Evolutionary conservation across 2,888 invertebrate genomes (phyloP), one percentile per base, ranked within the genome.

Genomic region (Ectobius pallidus): DNA sequence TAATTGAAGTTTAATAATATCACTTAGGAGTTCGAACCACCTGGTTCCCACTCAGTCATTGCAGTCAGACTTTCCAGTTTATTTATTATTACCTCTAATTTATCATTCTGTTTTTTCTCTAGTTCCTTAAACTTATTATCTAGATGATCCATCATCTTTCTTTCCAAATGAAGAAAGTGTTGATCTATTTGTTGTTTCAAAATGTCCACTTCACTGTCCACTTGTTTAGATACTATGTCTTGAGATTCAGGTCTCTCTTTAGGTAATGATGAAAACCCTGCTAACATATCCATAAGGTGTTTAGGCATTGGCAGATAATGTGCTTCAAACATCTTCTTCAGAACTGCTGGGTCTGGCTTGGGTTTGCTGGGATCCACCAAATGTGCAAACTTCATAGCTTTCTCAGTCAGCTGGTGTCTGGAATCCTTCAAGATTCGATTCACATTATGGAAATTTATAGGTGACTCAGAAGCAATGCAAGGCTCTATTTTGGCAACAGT

Each of bases 131-230:
- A 79, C 76, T 77, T 80, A 67, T 79, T 67, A 42, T 76, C 77
- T 49, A 77, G 34, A 27, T 61, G 74, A 27, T 55, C 74, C 72
- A 78, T 79, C 22, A 83, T 68, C 77, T 77, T 80, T 67, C 74
- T 74, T 72, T 84, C 83, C 76, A 83, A 79, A 39, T 80, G 79
- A 30, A 69, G 61, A 30, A 83, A 79, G 76, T 81, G 81, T 39
- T 77, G 76, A 73, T 83, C 81, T 68, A 84, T 81, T 63, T 81
- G 81, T n/a, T 73, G 70, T 75, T 79, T 75, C 25, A 74, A 74
- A 71, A 69, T 70, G 1, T 71, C 20, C 9, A 39, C 27, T 44
- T 73, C 65, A 34, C 18, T 18, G 11, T 9, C 18, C 30, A 78
- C 73, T 46, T 74, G 16, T 25, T 55, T 22, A 69, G 63, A 62